Evolutionary conservation across 2,113 vertebrate species (phyloP).

Genomic region (Colaptes auratus): DNA sequence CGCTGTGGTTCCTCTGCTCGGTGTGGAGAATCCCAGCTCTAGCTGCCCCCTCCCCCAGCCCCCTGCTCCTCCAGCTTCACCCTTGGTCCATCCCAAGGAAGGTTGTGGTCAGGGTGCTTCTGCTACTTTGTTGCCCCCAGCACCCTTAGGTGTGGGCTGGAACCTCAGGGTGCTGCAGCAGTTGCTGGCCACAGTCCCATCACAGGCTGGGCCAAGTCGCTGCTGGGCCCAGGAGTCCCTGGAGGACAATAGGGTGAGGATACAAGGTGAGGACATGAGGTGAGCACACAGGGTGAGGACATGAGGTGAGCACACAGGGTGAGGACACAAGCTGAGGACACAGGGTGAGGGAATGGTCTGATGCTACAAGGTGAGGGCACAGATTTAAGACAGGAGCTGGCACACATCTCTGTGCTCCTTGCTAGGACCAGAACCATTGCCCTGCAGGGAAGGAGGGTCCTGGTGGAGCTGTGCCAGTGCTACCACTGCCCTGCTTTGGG

Average conservation of each 20-base stretch:
- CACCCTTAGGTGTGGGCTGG: not conserved
- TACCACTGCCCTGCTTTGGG: not conserved
- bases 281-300: not conserved
- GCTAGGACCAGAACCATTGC: not conserved
- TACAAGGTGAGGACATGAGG: not conserved
- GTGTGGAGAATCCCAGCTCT: no score
- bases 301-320: not conserved
- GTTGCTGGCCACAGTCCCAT: not conserved
- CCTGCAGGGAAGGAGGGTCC: not conserved
- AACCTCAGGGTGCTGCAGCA: not conserved
- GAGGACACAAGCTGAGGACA: not conserved
- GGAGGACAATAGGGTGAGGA: not conserved
- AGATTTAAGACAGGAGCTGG: not conserved
- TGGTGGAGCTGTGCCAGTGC: not conserved
- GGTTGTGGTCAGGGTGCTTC: no score
- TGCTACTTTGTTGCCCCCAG: not conserved
- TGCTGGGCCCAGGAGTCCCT: not conserved
- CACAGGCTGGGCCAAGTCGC: not conserved
- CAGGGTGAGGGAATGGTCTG: not conserved
- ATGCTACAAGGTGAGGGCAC: not conserved
- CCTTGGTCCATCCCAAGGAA: no score
- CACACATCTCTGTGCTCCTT: not conserved
- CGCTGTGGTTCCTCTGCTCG: no score
- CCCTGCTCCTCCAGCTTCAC: no score
- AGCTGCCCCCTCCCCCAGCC: no score